Evolutionary conservation across 2,797 vertebrate genomes (phyloP), one percentile per base, ranked within the genome.

Genomic region (Characodon lateralis): DNA sequence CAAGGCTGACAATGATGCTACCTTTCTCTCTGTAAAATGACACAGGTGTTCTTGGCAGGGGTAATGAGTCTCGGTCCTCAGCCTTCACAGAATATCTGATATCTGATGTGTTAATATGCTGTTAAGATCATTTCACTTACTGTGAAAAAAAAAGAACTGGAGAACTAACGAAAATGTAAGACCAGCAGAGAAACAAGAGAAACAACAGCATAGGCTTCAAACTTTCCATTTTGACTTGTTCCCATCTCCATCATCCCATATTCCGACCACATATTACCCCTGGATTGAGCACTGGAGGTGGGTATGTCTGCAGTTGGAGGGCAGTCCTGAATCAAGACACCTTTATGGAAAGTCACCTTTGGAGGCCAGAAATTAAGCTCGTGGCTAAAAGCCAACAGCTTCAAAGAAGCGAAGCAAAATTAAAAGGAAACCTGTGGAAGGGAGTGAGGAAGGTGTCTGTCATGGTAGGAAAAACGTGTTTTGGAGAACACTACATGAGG

Each of bases 311-410:
- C 86, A 76, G 77, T 75, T 18, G 22, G 55, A 83, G 83, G 79
- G 66, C 51, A 0, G 50, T 63, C 72, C 56, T 59, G 78, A 80
- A 79, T 85, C 68, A 65, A 85, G 72, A 80, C 78, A 72, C 83
- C 74, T 76, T 90, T 88, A 92, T 88, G 88, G 88, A 93, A 87
- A 87, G 84, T 85, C 50, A 7, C 78, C 80, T 63, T 8, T 72
- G 76, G 35, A 8, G 70, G 87, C 88, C 88, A 89, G 81, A 43
- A 83, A 73, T 79, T 80, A 75, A 76, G 48, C 84, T 91, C 78
- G 76, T 71, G 85, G 89, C 82, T 80, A 41, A 59, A 78, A 80
- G 53, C 76, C 86, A 89, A 80, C 83, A 78, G 79, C 76, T 84
- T 87, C 85, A 80, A 82, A 83, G 75, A 79, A 73, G 35, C 5